These are phyloP conservation scores for Myripristis jacobus DNA, from an alignment of 2,797 vertebrate species.

Conservation along the genomic window DNA sequence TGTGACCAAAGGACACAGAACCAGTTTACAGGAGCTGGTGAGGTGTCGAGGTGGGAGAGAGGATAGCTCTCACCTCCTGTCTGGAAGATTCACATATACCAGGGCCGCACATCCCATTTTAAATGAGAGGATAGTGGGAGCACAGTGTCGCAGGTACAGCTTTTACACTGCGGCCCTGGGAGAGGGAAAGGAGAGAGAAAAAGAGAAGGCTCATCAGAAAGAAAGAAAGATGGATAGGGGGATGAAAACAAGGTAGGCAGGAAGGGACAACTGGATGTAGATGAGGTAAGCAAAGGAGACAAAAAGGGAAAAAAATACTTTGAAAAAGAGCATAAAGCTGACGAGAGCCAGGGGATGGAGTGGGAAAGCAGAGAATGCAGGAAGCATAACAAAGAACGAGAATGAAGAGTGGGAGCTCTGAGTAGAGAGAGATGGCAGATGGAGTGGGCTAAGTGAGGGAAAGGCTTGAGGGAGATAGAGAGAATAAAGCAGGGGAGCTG, in stretches of 20 bases:
- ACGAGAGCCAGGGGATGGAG: conserved; percentile 40
- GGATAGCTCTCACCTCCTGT: conserved; percentile 71
- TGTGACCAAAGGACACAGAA: conserved; percentile 46
- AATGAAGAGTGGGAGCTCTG: conserved; percentile 60
- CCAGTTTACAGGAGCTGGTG: conserved; percentile 60
- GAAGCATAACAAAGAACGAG: conserved; percentile 69
- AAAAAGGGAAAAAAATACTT: conserved; percentile 40
- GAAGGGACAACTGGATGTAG: conserved; percentile 60
- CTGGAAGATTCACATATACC: conserved; percentile 73
- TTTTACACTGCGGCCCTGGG: conserved; percentile 54
- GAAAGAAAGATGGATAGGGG: conserved; percentile 47
- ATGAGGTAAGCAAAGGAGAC: conserved; percentile 35
- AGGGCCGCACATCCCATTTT: conserved; percentile 74
- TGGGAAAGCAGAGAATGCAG: conserved; percentile 58
- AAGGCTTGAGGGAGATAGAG: conserved; percentile 68
- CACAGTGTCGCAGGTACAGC: conserved; percentile 72
- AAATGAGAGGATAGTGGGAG: conserved; percentile 76
- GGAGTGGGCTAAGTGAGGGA: conserved; percentile 73
- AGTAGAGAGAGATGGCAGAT: conserved; percentile 72
- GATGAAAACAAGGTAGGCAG: conserved; percentile 57
- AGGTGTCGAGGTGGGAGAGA: conserved; percentile 63
- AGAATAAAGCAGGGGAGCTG: conserved; percentile 61
- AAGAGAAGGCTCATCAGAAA: conserved; percentile 32
- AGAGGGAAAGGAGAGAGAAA: conserved; percentile 45
- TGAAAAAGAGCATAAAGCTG: conserved; percentile 58